Evolutionary conservation across 1,140 invertebrate genomes (phyloP), one percentile per base, ranked within the genome.

Genomic region (Bombus superbus): DNA sequence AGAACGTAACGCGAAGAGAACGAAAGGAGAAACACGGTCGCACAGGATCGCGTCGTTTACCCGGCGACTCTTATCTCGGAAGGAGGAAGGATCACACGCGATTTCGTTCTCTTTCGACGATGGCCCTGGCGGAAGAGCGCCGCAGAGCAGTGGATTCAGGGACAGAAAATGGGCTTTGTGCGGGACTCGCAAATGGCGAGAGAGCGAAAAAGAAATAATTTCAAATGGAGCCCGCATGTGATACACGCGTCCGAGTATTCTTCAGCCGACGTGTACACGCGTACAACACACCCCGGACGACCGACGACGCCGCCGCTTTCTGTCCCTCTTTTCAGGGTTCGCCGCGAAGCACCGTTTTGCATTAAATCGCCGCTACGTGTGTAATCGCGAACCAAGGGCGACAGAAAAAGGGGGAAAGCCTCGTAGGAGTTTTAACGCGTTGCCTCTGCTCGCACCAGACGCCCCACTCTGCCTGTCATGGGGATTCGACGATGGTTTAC

Each of bases 141-240:
- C 25, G 57, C 32, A 1, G 28, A n/a, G 32, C 13, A 81, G 53
- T 42, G 88, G 83, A 81, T 86, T 86, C 79, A 80, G n/a, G 77
- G 84, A 90, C 89, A 83, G 89, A 88, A 92, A 92, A 89, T 91
- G 88, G 86, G 79, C 88, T 92, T 93, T 91, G 90, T 92, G 84
- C 83, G 72, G 75, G 62, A 75, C 32, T 72, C 73, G 86, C 78
- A 90, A 92, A 91, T 84, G 77, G 86, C 59, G 76, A 90, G 79
- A 89, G 85, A 73, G 74, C 59, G 42, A 74, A 91, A 92, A 93
- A 90, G 83, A 83, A 93, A 92, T 92, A 91, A 93, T 92, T 92
- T 91, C 42, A 92, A 92, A 93, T 87, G 90, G 81, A 93, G 90
- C 90, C 90, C 91, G 91, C 89, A 90, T 92, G 86, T 81, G 90